Conservation (phyloP, 2,888 invertebrate genomes). For the Hypolimnas misippus region DNA sequence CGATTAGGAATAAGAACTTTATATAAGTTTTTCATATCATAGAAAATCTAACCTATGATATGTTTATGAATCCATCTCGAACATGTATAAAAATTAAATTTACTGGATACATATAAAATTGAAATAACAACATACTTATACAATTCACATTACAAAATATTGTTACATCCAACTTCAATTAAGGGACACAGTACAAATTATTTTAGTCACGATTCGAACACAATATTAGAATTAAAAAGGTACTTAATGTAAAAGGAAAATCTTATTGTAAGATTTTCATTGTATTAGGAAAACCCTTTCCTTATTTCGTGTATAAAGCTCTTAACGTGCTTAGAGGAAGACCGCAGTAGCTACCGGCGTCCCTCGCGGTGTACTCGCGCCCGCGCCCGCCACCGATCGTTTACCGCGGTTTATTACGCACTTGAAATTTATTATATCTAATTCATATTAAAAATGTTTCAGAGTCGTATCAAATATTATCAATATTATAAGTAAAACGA, state of each 20-base stretch:
- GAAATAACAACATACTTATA: too few relatives aligned
- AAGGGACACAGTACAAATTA: too few relatives aligned
- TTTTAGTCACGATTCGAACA: too few relatives aligned
- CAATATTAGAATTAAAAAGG: too few relatives aligned
- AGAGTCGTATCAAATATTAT: not conserved
- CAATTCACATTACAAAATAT: too few relatives aligned
- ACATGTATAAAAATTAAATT: too few relatives aligned
- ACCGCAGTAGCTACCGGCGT: conserved; percentile 36
- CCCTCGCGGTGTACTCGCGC: conserved; percentile 27
- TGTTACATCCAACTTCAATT: too few relatives aligned
- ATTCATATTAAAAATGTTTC: not conserved
- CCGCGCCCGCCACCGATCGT: conserved; percentile 24
- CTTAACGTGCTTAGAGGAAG: conserved; percentile 21
- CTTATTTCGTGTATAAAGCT: conserved; percentile 18
- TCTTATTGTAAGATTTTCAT: not conserved
- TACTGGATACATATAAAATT: too few relatives aligned
- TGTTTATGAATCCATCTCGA: too few relatives aligned
- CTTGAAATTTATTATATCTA: not conserved
- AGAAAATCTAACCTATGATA: too few relatives aligned
- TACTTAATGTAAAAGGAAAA: not conserved
- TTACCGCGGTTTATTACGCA: conserved; percentile 11
- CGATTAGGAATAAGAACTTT: too few relatives aligned
- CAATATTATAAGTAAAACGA: not conserved
- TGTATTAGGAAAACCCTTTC: conserved; percentile 2
- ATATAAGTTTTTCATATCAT: too few relatives aligned